Conservation (phyloP, 2,797 vertebrate species). For the Sorex maritimensis region DNA sequence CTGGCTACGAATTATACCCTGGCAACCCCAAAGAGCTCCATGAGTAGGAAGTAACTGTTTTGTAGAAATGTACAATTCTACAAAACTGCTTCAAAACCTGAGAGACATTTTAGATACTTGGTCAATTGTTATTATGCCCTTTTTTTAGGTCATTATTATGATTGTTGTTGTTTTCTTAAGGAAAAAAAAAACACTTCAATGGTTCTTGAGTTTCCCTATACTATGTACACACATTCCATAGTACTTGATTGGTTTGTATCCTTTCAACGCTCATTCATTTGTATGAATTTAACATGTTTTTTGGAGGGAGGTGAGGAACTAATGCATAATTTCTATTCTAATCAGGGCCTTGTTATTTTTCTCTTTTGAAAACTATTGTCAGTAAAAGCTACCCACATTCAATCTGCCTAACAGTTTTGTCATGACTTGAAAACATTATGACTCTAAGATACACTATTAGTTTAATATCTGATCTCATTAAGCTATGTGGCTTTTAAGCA, state of each 20-base stretch:
- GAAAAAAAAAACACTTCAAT: background rate
- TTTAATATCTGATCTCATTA: conserved; percentile 80
- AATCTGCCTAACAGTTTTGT: conserved; percentile 70
- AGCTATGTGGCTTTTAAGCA: conserved; percentile 80
- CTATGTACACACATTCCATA: background rate
- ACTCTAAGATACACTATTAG: conserved; percentile 73
- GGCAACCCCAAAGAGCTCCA: conserved; percentile 4
- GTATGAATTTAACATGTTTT: conserved; percentile 47
- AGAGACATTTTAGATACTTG: conserved; percentile 30
- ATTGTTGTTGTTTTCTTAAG: conserved; percentile 39
- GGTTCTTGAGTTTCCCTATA: conserved; percentile 21
- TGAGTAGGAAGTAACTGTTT: conserved; percentile 36
- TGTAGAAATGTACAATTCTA: conserved; percentile 45
- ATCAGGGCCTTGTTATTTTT: conserved; percentile 42
- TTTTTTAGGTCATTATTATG: background rate
- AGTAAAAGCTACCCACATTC: conserved; percentile 58
- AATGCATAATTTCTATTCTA: conserved; percentile 37
- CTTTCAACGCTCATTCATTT: conserved; percentile 65
- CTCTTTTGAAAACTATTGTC: conserved; percentile 71
- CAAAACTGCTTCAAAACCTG: background rate
- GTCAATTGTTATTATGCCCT: conserved; percentile 49
- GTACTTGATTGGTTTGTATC: conserved; percentile 14
- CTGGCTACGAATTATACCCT: background rate
- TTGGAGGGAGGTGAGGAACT: background rate
- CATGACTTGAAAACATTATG: conserved; percentile 75